Evolutionary conservation across 2,797 vertebrate genomes (phyloP).

Genomic region (Etheostoma perlongum): DNA sequence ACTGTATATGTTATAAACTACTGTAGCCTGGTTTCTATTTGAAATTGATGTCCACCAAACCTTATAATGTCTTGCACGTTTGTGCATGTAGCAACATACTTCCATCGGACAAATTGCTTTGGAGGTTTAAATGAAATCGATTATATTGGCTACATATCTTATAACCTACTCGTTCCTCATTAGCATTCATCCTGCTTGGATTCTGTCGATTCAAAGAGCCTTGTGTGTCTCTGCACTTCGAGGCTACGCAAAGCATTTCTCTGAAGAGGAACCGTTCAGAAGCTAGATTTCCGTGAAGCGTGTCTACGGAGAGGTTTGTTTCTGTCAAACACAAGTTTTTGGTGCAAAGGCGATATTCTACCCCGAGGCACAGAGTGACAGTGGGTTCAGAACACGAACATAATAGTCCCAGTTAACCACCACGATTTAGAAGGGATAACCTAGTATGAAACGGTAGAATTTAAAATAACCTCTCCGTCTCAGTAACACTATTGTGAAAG

Average conservation of each 20-base stretch:
- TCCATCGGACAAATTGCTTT: not conserved
- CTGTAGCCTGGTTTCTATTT: not conserved
- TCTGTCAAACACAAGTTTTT: slow-evolving; percentile 61
- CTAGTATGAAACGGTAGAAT: slow-evolving; percentile 27
- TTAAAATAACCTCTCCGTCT: slow-evolving; percentile 36
- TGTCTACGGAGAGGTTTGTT: slow-evolving; percentile 54
- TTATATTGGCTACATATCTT: not conserved
- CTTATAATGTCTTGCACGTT: not conserved
- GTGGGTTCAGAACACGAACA: slow-evolving; percentile 53
- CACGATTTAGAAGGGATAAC: slow-evolving; percentile 43
- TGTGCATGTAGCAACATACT: not conserved
- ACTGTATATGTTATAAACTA: not conserved
- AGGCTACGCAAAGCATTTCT: slow-evolving; percentile 29
- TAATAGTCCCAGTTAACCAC: slow-evolving; percentile 51
- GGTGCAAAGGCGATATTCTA: slow-evolving; percentile 57
- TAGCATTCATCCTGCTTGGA: slow-evolving; percentile 33
- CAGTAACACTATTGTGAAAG: slow-evolving; percentile 15
- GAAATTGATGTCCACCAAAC: not conserved
- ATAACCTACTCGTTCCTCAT: not conserved
- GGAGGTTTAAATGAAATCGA: slow-evolving; percentile 1
- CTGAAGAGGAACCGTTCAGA: slow-evolving; percentile 45
- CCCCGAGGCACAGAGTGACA: slow-evolving; percentile 55
- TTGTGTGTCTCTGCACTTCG: slow-evolving; percentile 22
- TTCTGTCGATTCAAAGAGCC: slow-evolving; percentile 27
- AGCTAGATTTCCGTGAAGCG: slow-evolving; percentile 40